Evolutionary conservation across 2,797 vertebrate genomes (phyloP), one percentile per base, ranked within the genome.

Genomic region (Spea hammondii): DNA sequence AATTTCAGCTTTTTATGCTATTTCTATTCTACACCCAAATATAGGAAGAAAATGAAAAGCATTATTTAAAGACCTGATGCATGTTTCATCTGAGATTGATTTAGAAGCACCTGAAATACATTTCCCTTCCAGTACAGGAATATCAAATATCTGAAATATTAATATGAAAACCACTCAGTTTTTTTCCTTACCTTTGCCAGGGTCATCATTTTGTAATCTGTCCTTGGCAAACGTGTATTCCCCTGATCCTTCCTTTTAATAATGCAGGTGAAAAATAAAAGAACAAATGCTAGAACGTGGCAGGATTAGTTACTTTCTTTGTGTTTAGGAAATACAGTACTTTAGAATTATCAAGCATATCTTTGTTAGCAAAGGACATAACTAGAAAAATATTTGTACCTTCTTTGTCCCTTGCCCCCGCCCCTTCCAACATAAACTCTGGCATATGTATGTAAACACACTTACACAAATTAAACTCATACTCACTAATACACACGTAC

Each of bases 51-150:
- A 69, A 79, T 68, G 49, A 64, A 32, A 79, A 65, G 17, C 57
- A 10, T 10, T 62, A 66, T 73, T 45, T 48, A 49, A 4, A 66
- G 46, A 53, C 45, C 11, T 32, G 60, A 65, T 66, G 72, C 45
- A 64, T 14, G 72, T 79, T 70, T 62, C 57, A 65, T 60, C 49
- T 46, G 49, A 75, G 55, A 79, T 74, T 70, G 72, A 79, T 74
- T 79, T 32, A 70, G 57, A 64, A 44, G 65, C 72, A 64, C 66
- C 57, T 32, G 45, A 75, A 65, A 53, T 70, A 70, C 55, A 70
- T 65, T 69, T 65, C 70, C 53, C 75, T 79, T 70, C n/a, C 64
- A 74, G 49, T 48, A 32, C 5, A 66, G 53, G 62, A 74, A 80
- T 70, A 51, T 71, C 45, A 80, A 76, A 65, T 75, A 65, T 57